Base-by-base conservation (phyloP, 2,888 invertebrate genomes). In the Apamea anceps region DNA sequence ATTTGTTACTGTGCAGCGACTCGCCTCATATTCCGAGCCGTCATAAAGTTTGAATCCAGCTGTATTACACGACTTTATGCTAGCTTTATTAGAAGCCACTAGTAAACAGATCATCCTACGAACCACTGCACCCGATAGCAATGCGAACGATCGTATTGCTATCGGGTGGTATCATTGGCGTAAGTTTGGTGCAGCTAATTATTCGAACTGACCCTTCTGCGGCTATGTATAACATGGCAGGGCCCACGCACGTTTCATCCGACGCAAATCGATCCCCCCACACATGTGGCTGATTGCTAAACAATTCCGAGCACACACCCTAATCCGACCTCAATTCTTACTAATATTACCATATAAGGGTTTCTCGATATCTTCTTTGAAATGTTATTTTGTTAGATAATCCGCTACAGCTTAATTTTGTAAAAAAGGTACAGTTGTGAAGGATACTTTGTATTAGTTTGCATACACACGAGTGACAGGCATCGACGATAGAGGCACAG, bases 201-300 rank as follows among this genome's bases (percentile, higher is more conserved):
- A 1, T 57, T 66, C 2, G n/a, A 0, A 51, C 28, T 63, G 13
- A 15, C 5, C 32, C 76, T 85, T 75, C 65, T 84, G 71, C 8
- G 21, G 0, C 15, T n/a, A 6, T 7, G 8, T 83, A 3, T 32
- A 0, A 5, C 12, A 0, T 60, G 67, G 15, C 8, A 13, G 37
- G 21, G 13, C 62, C 57, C 76, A 79, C 87, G 79, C 87, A 86
- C 68, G 65, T 54, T 72, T 66, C 51, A 62, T 77, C 84, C 77
- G 45, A 72, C 77, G 67, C 73, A 76, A 84, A 88, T 87, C 87
- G 90, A 90, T 82, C 68, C 72, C 28, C 32, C 32, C 80, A 78
- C 88, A 88, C 77, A 82, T 88, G 90, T 72, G 76, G 68, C 76
- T 86, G 88, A 89, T 89, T 81, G 82, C 88, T 67, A 85, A 86